phyloP scores from a whole-genome alignment of 2,797 vertebrate genomes.

The Hydrolagus colliei region DNA sequence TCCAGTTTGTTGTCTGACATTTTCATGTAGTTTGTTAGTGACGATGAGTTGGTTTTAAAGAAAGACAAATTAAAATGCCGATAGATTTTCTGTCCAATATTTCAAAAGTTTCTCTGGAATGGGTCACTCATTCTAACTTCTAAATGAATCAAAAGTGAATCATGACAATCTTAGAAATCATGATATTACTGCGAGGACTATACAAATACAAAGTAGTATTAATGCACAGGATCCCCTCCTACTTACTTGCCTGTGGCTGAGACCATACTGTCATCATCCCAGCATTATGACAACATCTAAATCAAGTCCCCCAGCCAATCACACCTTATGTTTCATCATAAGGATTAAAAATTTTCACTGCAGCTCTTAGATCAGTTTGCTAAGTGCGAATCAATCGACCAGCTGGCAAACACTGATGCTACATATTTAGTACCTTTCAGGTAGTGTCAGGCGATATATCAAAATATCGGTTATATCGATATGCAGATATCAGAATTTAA shows the following conservation, averaged over 20 bases:
- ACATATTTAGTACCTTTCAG: too few relatives aligned
- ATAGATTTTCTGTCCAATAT: background rate
- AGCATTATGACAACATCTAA: slow-evolving; percentile 17
- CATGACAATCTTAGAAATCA: background rate
- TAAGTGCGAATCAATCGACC: too few relatives aligned
- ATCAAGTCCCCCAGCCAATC: slow-evolving; percentile 12
- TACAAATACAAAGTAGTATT: slow-evolving; percentile 3
- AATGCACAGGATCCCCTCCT: background rate
- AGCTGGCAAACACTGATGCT: too few relatives aligned
- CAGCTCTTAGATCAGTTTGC: too few relatives aligned
- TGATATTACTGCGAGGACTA: background rate
- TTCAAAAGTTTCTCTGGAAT: slow-evolving; percentile 14
- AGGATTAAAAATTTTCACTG: too few relatives aligned
- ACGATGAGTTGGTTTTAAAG: background rate
- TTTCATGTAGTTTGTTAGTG: background rate
- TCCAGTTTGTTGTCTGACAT: slow-evolving; percentile 9
- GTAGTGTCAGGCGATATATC: too few relatives aligned
- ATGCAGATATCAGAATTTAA: too few relatives aligned
- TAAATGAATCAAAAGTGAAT: slow-evolving; percentile 12
- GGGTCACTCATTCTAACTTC: slow-evolving; percentile 15
- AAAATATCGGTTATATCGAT: too few relatives aligned
- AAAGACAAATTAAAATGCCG: background rate
- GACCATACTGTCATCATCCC: background rate
- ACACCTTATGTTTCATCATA: background rate
- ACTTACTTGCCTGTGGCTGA: background rate